Evolutionary conservation across 2,888 invertebrate genomes (phyloP), one percentile per base, ranked within the genome.

Genomic region (Sinodicranocentrus sp.): DNA sequence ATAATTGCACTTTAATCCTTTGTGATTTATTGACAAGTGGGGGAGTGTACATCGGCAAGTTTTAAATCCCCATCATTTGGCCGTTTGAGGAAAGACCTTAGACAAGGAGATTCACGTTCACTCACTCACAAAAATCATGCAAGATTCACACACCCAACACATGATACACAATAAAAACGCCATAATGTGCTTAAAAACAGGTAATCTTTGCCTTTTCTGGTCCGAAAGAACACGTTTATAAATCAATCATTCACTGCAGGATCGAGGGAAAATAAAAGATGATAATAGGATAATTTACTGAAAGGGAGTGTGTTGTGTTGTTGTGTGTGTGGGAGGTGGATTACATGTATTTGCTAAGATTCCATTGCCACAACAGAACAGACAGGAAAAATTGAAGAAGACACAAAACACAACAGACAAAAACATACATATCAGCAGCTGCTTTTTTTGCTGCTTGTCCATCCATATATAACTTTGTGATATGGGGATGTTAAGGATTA

Each of bases 181-280:
- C n/a, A 57, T 28, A 28, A 33, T 15, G 39, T 33, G 33, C 33
- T 10, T 33, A 33, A 33, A 33, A 59, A 43, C 39, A 57, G 13
- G 54, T 17, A 54, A 15, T 72, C 59, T 72, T 26, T 61, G 43
- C 73, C 63, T 48, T 75, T 63, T 67, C 39, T 52, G 52, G 63
- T 54, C 26, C 6, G 26, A 54, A 54, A 43, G 57, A 17, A 54
- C 65, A 54, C 26, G 25, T 68, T 71, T 26, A 75, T 76, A 76
- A 76, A 76, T 76, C 76, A 17, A 23, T 76, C 76, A 76, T 13
- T 2, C 21, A 6, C 33, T 3, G 33, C 3, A 10, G 52, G 52
- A 52, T 59, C 19, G 25, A 23, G 52, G 19, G 52, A 52, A 59
- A 59, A 59, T 59, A 23, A 59, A 59, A 26, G 59, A 23, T 17